Conservation (phyloP, 23 tunicate genomes). For the Ciona savignyi region DNA sequence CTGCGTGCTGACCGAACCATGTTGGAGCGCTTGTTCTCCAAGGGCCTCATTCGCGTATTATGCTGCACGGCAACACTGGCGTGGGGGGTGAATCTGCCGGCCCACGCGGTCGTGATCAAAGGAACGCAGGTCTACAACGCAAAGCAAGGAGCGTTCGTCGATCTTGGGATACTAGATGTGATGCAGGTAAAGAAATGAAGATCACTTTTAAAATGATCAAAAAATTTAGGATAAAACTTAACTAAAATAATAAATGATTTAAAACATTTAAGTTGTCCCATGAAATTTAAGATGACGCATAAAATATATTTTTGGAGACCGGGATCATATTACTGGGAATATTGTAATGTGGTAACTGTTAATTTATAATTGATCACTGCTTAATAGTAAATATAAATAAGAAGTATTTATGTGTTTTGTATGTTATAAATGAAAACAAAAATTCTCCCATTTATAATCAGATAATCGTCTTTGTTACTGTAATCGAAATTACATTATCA, state of each 20-base stretch:
- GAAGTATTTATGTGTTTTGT: too few relatives aligned
- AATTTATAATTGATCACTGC: too few relatives aligned
- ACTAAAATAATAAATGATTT: neutral
- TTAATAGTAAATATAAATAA: too few relatives aligned
- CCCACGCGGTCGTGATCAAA: slow-evolving; percentile 94
- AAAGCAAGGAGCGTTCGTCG: slow-evolving; percentile 78
- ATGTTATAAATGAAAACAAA: too few relatives aligned
- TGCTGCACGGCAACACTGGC: slow-evolving; percentile 99
- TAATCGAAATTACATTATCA: too few relatives aligned
- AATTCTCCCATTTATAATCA: too few relatives aligned
- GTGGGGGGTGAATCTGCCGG: slow-evolving; percentile 99
- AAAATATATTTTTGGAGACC: too few relatives aligned
- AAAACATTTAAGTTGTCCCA: too few relatives aligned
- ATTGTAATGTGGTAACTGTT: too few relatives aligned
- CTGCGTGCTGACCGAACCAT: slow-evolving; percentile 65
- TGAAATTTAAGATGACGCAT: too few relatives aligned
- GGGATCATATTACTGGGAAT: too few relatives aligned
- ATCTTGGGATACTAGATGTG: slow-evolving; percentile 78
- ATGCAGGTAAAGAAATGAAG: slow-evolving; percentile 44
- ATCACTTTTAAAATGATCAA: neutral
- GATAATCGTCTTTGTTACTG: too few relatives aligned
- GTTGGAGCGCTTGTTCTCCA: slow-evolving; percentile 68
- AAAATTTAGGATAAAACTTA: neutral
- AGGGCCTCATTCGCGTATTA: slow-evolving; percentile 73
- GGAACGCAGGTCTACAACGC: slow-evolving; percentile 85